Evolutionary conservation across 2,888 invertebrate species (phyloP).

Genomic region (Melinaea marsaeus): DNA sequence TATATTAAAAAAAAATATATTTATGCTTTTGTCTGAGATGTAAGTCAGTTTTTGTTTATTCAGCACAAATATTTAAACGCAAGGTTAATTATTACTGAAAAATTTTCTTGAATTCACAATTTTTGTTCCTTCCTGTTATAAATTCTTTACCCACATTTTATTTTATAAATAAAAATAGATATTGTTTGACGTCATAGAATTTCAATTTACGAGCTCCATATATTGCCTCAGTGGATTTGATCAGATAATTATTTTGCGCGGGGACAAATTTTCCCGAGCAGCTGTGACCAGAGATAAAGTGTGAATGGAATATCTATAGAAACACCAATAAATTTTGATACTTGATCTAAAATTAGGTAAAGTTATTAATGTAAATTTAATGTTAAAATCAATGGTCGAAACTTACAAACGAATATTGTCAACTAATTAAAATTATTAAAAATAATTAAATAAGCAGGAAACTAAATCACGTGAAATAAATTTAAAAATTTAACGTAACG

Average conservation of each 20-base stretch:
- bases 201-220: constrained; percentile 65
- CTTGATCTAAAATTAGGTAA: constrained; percentile 28
- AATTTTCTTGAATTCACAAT: neutral
- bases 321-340: constrained; percentile 39
- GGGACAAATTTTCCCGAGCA: constrained; percentile 67
- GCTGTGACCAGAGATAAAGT: constrained; percentile 68
- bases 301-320: constrained; percentile 26
- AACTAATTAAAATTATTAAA: neutral
- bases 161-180: constrained; percentile 5
- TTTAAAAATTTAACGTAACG: too few relatives aligned
- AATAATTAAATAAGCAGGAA: neutral
- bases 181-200: constrained; percentile 58
- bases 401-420: neutral
- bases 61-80: too few relatives aligned
- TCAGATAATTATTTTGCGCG: constrained; percentile 70
- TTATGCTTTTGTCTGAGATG: too few relatives aligned
- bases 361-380: too few relatives aligned
- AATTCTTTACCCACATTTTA: neutral
- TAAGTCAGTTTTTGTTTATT: too few relatives aligned
- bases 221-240: constrained; percentile 58
- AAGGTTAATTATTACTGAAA: neutral
- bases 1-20: too few relatives aligned
- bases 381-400: too few relatives aligned
- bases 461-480: too few relatives aligned
- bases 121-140: too few relatives aligned